Evolutionary conservation across 2,797 vertebrate species (phyloP).

Genomic region (Protonibea diacanthus): DNA sequence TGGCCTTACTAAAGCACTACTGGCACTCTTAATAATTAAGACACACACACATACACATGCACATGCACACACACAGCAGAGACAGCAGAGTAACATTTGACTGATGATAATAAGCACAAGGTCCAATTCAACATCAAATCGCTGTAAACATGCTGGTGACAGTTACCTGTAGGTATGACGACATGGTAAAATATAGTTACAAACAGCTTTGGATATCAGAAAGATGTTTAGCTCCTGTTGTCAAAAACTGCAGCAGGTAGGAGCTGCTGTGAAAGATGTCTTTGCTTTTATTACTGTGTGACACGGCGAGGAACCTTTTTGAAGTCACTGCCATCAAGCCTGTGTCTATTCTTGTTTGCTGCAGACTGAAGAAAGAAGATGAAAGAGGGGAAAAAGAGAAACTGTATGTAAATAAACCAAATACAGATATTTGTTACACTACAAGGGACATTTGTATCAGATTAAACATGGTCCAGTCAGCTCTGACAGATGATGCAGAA

Average conservation of each 20-base stretch:
- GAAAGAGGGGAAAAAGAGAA: not conserved
- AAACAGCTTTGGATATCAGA: not conserved
- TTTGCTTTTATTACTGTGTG: constrained; percentile 17
- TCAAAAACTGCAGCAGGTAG: not conserved
- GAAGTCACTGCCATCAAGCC: constrained; percentile 9
- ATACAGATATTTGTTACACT: not conserved
- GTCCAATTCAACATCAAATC: constrained; percentile 8
- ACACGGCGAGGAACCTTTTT: constrained; percentile 15
- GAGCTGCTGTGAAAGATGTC: not conserved
- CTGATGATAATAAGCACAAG: not conserved
- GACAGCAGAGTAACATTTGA: not conserved
- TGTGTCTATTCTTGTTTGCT: constrained; percentile 11
- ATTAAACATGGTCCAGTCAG: not conserved
- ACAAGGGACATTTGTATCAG: not conserved
- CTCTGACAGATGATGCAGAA: not conserved
- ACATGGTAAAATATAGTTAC: not conserved
- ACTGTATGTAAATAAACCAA: constrained; percentile 6
- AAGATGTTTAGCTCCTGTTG: not conserved
- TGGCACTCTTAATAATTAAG: constrained; percentile 14
- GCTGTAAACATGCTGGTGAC: constrained; percentile 5
- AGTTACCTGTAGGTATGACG: not conserved
- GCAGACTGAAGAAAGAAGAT: constrained; percentile 1
- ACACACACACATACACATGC: not conserved
- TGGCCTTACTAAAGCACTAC: not conserved
- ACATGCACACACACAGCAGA: not conserved